phyloP scores from a whole-genome alignment of 2,797 vertebrate species.

The Pogonophryne albipinna region DNA sequence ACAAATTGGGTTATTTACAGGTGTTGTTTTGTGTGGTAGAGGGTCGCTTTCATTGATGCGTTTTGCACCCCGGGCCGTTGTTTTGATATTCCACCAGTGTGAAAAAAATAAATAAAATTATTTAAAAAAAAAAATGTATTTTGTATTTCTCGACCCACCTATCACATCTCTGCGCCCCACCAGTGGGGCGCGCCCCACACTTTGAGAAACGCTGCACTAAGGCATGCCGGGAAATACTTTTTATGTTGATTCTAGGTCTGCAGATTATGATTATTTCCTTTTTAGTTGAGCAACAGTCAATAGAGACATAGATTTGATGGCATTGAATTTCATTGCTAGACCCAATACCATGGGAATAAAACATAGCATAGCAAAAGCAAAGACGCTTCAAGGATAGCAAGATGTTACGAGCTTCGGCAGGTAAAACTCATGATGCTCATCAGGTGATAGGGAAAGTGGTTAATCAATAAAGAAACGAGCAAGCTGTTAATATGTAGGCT shows the following conservation, averaged over 20 bases:
- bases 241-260: not conserved
- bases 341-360: not conserved
- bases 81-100: too few species aligned
- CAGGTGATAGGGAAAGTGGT: not conserved
- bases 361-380: not conserved
- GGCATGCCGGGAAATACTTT: not conserved
- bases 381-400: not conserved
- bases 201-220: too few species aligned
- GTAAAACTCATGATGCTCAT: not conserved
- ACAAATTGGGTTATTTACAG: too few species aligned
- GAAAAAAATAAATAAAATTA: too few species aligned
- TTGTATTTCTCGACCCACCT: too few species aligned
- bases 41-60: too few species aligned
- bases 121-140: too few species aligned
- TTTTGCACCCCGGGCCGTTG: too few species aligned
- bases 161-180: too few species aligned
- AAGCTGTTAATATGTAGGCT: constrained; percentile 27
- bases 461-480: constrained; percentile 13
- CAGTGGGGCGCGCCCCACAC: too few species aligned
- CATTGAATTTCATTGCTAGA: not conserved
- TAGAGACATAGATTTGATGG: not conserved
- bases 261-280: not conserved
- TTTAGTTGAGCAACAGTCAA: not conserved
- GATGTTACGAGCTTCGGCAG: constrained; percentile 12
- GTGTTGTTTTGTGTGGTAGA: too few species aligned